Base-by-base conservation (phyloP, 1,140 invertebrate species). In the Glomeris maerens region DNA sequence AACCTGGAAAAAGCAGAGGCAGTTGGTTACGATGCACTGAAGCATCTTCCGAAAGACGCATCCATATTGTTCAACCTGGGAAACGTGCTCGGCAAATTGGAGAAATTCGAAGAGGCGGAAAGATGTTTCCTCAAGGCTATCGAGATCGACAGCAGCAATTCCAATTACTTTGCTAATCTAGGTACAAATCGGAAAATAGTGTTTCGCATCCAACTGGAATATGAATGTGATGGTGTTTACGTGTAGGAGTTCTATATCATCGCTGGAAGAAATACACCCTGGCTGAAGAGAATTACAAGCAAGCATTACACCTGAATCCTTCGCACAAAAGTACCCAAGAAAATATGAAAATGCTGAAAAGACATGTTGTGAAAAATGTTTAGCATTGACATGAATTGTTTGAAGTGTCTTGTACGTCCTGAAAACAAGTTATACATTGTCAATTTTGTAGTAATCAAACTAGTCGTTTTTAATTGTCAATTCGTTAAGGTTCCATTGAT, bases 221-320 rank as follows among this genome's bases (percentile, higher is more conserved):
- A 10, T 23, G 27, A 27, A 22, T 3, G 20, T 14, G n/a, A 23
- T 29, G 51, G 41, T 51, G 25, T 59, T 58, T 54, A 56, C 59
- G 74, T 75, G 36, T 60, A 86, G 86, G 88, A 53, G 89, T 96
- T 25, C 69, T 95, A 1, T 95, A 94, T 69, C 91, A 96, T 68
- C 77, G 87, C 29, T 94, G 88, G 89, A 81, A 83, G 46, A 88
- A 83, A 70, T 72, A 76, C 54, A 65, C 77, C 1, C 64, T 77
- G 54, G 90, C 90, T 2, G 75, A 80, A 61, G 60, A 73, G 48
- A 77, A 79, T 65, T 96, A 96, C 61, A 69, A 70, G 49, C 77
- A 73, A 64, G 84, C 89, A 13, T 66, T 91, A 29, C 64, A 73
- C 59, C 62, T 91, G 1, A 77, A 89, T 63, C 79, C 84, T 2